These are phyloP conservation scores for Lutjanus erythropterus DNA, from an alignment of 2,113 vertebrate genomes.

Conservation along the genomic window DNA sequence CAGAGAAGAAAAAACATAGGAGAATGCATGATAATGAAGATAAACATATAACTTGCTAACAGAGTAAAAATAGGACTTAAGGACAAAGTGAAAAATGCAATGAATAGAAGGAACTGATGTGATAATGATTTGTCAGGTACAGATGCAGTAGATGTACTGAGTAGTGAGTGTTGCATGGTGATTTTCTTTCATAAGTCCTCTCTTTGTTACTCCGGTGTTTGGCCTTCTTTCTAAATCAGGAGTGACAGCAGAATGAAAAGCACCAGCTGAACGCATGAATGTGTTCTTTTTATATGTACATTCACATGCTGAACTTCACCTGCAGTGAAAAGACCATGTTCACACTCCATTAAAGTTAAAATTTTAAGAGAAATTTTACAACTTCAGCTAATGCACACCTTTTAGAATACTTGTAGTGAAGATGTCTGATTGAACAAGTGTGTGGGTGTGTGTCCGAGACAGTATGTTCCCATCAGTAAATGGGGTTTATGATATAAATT, in stretches of 20 bases:
- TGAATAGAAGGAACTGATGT: neutral
- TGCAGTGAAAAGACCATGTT: neutral
- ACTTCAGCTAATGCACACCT: conserved; percentile 17
- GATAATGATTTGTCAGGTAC: neutral
- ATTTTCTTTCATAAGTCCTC: neutral
- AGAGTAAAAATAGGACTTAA: neutral
- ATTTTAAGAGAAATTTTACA: neutral
- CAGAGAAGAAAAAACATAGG: neutral
- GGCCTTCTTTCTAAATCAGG: conserved; percentile 16
- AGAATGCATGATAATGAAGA: neutral
- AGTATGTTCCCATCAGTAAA: conserved; percentile 43
- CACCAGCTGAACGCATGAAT: neutral
- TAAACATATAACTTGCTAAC: neutral
- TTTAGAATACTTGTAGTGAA: conserved; percentile 8
- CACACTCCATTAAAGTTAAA: neutral
- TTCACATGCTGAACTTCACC: neutral
- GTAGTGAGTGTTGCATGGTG: neutral
- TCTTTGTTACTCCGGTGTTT: neutral
- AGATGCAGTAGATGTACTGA: neutral
- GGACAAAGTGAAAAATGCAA: neutral
- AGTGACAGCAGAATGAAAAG: conserved; percentile 18
- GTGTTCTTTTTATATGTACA: neutral
- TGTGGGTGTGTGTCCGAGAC: neutral
- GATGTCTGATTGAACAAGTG: conserved; percentile 6
- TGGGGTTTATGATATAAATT: conserved; percentile 46